Percentiles rank a stretch among this genome's conserved stretches.
Evolutionary conservation across 2,797 vertebrate genomes (phyloP).

Genomic region (Loris lydekkerianus): DNA sequence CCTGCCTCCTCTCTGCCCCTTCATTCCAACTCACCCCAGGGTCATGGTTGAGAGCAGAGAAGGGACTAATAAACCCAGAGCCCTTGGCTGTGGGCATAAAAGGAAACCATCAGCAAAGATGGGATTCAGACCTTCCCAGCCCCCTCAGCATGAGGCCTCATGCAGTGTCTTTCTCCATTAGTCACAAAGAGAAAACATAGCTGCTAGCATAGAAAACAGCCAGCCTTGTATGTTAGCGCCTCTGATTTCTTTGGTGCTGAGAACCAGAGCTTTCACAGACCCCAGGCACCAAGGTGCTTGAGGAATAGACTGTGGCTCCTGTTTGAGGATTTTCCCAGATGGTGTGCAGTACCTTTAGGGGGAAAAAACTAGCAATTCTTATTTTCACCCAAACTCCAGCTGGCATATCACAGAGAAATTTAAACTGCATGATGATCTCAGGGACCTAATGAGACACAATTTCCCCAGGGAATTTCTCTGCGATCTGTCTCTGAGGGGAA

Average conservation of each 20-base stretch:
- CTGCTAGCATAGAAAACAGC: not conserved
- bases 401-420: not conserved
- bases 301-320: not conserved
- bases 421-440: not conserved
- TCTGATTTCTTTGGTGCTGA: not conserved
- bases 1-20: not conserved
- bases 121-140: not conserved
- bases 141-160: not conserved
- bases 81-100: not conserved
- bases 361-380: not conserved
- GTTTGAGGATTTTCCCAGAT: slow-evolving; percentile 12
- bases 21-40: not conserved
- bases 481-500: not conserved
- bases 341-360: not conserved
- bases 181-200: not conserved
- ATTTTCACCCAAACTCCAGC: not conserved
- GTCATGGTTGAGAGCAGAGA: not conserved
- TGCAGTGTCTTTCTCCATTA: not conserved
- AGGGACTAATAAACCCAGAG: not conserved
- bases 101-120: not conserved
- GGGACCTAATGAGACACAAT: slow-evolving; percentile 26
- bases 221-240: not conserved
- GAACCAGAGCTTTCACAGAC: not conserved
- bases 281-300: not conserved
- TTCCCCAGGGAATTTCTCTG: slow-evolving; percentile 14